phyloP scores from a whole-genome alignment of 37 sponge, comb jelly and placozoan species.

The Oscarella lobularis region DNA sequence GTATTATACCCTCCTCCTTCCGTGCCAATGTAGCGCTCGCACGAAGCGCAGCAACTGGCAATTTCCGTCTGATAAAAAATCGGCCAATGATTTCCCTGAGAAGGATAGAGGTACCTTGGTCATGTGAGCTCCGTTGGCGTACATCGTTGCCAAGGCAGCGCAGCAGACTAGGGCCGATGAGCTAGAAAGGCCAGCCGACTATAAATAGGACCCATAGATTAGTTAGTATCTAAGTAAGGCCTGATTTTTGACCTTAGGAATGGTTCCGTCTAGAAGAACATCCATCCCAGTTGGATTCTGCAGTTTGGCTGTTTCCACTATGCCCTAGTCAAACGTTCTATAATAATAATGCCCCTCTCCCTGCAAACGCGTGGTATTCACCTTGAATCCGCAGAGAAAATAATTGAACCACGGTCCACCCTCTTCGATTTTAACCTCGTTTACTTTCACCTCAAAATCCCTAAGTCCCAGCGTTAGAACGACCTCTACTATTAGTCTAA shows the following conservation, averaged over 20 bases:
- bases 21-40: conserved; percentile 90
- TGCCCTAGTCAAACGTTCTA: conserved; percentile 13
- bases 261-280: conserved; percentile 65
- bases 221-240: background rate
- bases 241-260: conserved; percentile 30
- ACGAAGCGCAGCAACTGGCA: conserved; percentile 74
- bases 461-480: too few relatives aligned
- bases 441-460: background rate
- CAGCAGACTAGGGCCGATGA: conserved; percentile 98
- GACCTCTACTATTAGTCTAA: too few relatives aligned
- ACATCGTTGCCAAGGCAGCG: conserved; percentile 55
- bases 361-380: too few relatives aligned
- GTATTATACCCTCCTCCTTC: conserved; percentile 83
- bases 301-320: conserved; percentile 5
- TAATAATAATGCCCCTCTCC: too few relatives aligned
- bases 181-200: conserved; percentile 92
- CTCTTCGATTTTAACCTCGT: background rate
- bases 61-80: conserved; percentile 35
- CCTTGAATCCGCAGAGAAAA: conserved; percentile 67
- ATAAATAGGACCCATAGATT: conserved; percentile 1
- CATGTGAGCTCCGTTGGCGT: conserved; percentile 24
- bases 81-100: too few relatives aligned
- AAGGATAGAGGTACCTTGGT: too few relatives aligned
- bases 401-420: conserved; percentile 58
- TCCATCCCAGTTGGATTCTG: conserved; percentile 42